Conservation (phyloP, 2,113 vertebrate species). For the Ramphastos sulfuratus region DNA sequence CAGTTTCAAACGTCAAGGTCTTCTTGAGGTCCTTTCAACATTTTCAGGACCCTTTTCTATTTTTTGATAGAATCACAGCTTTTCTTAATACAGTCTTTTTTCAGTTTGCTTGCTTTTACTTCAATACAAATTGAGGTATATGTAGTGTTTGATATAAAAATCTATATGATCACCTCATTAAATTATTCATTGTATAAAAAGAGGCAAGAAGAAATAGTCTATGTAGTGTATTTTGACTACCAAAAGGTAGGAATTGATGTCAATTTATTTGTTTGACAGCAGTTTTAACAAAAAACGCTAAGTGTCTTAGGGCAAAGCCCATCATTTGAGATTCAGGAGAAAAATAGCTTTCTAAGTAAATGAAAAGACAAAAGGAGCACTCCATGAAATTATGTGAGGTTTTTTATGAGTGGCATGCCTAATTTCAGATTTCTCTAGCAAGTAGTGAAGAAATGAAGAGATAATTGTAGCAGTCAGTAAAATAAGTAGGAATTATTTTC, state of each 20-base stretch:
- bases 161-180: not conserved
- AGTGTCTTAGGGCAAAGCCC: not conserved
- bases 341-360: slow-evolving; percentile 29
- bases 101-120: not conserved
- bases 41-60: not conserved
- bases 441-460: slow-evolving; percentile 3
- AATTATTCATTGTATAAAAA: not conserved
- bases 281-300: not conserved
- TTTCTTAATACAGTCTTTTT: not conserved
- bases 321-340: not conserved
- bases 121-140: not conserved
- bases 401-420: slow-evolving; percentile 21
- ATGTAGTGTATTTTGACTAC: not conserved
- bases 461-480: slow-evolving; percentile 23
- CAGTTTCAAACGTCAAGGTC: slow-evolving; percentile 50
- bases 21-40: slow-evolving; percentile 33
- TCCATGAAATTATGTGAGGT: slow-evolving; percentile 29
- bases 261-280: not conserved
- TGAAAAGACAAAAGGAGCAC: slow-evolving; percentile 28
- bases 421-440: slow-evolving; percentile 24
- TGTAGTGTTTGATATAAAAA: not conserved
- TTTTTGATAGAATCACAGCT: not conserved
- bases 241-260: not conserved
- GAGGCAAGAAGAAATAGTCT: not conserved
- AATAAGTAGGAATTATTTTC: slow-evolving; percentile 22